Evolutionary conservation across 2,888 invertebrate species (phyloP), one percentile per base, ranked within the genome.

Genomic region (Beris chalybata): DNA sequence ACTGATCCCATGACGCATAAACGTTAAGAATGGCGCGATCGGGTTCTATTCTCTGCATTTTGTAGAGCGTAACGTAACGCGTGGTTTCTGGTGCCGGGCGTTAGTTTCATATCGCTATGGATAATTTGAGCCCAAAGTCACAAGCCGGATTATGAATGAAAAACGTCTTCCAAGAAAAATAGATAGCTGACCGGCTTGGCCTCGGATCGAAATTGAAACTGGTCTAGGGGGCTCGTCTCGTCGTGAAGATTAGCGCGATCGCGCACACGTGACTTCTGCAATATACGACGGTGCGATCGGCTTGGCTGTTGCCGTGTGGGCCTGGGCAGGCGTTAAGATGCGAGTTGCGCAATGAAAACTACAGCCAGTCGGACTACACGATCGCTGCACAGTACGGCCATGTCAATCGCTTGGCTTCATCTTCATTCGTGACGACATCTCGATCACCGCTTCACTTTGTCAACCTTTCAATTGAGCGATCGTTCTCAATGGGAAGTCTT

Each of bases 181-280:
- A 45, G 48, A 59, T 57, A 45, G 47, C 12, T n/a, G n/a, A 12
- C 57, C 47, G 3, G 15, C 47, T 15, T 5, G 50, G 61, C 61
- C 61, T 52, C 52, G 43, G 45, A 58, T 57, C 47, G 57, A 38
- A 57, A 67, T 64, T 64, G 57, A 48, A 63, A 38, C 61, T 61
- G 61, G 56, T 58, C 64, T 63, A 57, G 67, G 67, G 67, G 67
- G 67, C 67, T 67, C 67, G 67, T 52, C 67, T 45, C 43, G 52
- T 64, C 67, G 67, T 57, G 67, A 52, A 53, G 52, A 59, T 32
- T 29, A n/a, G 59, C 45, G 52, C 56, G 31, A 50, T n/a, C 9
- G 13, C 15, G 9, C 52, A 57, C 67, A 67, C 67, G 67, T 67
- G 64, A 67, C 57, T 52, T 31, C 31, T 43, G 38, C n/a, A 30